Base-by-base conservation (phyloP, 2,888 invertebrate genomes). In the Drosophila limbata region DNA sequence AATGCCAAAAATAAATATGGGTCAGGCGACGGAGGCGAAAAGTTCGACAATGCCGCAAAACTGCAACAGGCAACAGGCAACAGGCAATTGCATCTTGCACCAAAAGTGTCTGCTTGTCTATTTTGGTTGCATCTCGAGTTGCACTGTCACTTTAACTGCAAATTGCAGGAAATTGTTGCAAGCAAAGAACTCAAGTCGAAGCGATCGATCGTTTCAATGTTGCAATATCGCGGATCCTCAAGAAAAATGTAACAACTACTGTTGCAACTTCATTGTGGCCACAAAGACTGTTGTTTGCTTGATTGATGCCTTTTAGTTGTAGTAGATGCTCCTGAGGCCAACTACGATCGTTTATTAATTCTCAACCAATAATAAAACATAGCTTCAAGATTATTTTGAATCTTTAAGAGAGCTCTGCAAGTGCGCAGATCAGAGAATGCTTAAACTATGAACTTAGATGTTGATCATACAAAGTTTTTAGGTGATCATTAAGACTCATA, bases 1-100 rank as follows among this genome's bases (percentile, higher is more conserved):
- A 79, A 66, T 81, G 85, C 85, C 85, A 84, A 84, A 84, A 84
- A 85, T 85, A 84, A 84, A 84, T 84, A 83, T 84, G 81, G 83
- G 83, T 84, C 83, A 84, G 69, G 57, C 81, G 60, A 67, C 77
- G 67, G 67, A 44, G 74, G 53, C 42, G 37, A 42, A 48, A 52
- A 57, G 65, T 60, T 73, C 69, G 73, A 61, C 69, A 73, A 61
- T 53, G 57, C 65, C 44, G 47, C 47, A 45, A 42, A 55, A 19
- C 11, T 45, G 63, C 69, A 50, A 55, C 37, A 33, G 15, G 48
- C 21, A 15, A 47, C n/a, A 50, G 39, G 69, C 53, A 37, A 45
- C 61, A 59, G 47, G 61, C 69, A 55, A 40, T 61, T 44, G 53
- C 60, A 31, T 10, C 35, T 50, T 42, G 50, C 44, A 40, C 62